Percentiles rank a stretch among this genome's conserved stretches.
Evolutionary conservation across 2,113 vertebrate genomes (phyloP).

Genomic region (Mormyrus lacerda): DNA sequence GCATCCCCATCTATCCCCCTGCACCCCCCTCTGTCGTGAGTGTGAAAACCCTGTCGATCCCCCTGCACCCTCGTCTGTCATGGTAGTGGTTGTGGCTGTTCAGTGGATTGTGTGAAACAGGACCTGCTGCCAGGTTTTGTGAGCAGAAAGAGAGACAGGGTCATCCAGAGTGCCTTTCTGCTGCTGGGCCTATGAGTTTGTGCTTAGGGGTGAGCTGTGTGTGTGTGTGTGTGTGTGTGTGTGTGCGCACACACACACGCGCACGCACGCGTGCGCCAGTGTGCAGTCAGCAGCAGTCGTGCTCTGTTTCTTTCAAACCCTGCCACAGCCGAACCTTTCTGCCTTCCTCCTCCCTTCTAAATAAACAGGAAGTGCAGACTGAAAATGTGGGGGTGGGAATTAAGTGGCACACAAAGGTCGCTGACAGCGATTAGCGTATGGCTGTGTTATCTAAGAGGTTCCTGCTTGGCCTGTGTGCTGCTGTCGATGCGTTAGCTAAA

Average conservation of each 20-base stretch:
- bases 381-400: background rate
- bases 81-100: background rate
- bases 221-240: background rate
- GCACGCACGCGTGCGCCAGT: too few species aligned
- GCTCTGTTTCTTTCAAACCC: background rate
- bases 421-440: background rate
- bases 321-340: background rate
- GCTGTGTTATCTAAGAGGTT: background rate
- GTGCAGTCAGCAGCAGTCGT: background rate
- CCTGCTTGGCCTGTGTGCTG: background rate
- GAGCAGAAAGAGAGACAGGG: background rate
- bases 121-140: background rate
- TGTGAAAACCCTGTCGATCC: background rate
- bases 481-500: background rate
- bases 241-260: background rate
- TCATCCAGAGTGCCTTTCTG: background rate
- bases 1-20: background rate
- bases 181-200: background rate
- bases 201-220: background rate
- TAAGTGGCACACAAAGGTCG: background rate
- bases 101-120: background rate
- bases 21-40: background rate
- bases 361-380: background rate
- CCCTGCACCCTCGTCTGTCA: background rate
- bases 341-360: background rate